Conservation (phyloP, 2,888 invertebrate genomes). For the Ophonus ardosiacus region DNA sequence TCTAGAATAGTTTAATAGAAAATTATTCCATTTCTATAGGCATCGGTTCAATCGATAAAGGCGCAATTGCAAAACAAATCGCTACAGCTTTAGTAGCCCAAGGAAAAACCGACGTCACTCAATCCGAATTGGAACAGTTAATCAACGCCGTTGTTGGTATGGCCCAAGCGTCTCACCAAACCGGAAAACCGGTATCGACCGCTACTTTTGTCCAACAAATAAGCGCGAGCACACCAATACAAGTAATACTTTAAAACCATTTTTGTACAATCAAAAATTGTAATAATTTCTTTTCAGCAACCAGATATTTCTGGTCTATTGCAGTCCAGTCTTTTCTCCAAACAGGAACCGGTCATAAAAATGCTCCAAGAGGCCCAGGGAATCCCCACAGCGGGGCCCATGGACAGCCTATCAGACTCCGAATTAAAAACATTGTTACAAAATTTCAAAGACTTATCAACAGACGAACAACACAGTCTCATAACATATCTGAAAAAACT, state of each 20-base stretch:
- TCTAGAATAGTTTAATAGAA: not conserved
- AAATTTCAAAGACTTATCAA: slow-evolving; percentile 88
- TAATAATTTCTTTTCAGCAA: not conserved
- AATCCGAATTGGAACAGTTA: slow-evolving; percentile 87
- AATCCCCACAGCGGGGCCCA: slow-evolving; percentile 74
- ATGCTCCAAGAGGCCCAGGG: slow-evolving; percentile 72
- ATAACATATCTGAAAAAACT: slow-evolving; percentile 89
- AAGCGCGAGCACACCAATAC: slow-evolving; percentile 58
- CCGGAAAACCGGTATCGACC: slow-evolving; percentile 77
- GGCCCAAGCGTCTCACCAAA: slow-evolving; percentile 80
- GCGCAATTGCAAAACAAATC: slow-evolving; percentile 88
- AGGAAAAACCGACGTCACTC: slow-evolving; percentile 88
- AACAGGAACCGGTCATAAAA: slow-evolving; percentile 72
- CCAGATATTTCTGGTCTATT: slow-evolving; percentile 15
- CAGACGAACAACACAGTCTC: slow-evolving; percentile 89
- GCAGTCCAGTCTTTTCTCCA: slow-evolving; percentile 18
- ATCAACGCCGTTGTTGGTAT: slow-evolving; percentile 88
- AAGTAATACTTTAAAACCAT: not conserved
- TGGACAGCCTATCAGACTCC: slow-evolving; percentile 88
- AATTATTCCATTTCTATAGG: not conserved
- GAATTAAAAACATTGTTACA: slow-evolving; percentile 88
- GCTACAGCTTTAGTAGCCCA: slow-evolving; percentile 88
- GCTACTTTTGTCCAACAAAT: slow-evolving; percentile 75
- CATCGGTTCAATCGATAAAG: slow-evolving; percentile 85
- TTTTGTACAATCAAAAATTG: not conserved